phyloP scores from a whole-genome alignment of 2,797 vertebrate genomes.

The Helostoma temminkii region DNA sequence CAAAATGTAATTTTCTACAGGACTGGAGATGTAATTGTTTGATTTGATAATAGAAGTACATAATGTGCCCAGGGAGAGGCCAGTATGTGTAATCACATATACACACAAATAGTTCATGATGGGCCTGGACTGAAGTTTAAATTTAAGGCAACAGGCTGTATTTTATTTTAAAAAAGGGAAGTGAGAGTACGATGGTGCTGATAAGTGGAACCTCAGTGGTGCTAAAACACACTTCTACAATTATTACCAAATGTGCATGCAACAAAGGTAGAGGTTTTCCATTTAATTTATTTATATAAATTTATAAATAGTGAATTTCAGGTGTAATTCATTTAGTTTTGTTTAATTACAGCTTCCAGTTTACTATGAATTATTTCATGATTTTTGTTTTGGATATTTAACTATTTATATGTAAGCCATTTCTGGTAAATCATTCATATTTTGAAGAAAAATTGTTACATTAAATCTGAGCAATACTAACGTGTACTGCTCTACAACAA shows the following conservation, averaged over 20 bases:
- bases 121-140: constrained; percentile 32
- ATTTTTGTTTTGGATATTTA: background rate
- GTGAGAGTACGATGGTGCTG: constrained; percentile 47
- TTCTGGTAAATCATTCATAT: background rate
- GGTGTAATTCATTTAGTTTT: background rate
- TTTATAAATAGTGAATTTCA: background rate
- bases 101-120: constrained; percentile 34
- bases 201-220: constrained; percentile 26
- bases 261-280: constrained; percentile 21
- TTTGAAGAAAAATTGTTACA: background rate
- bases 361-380: background rate
- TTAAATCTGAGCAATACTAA: background rate
- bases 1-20: constrained; percentile 72
- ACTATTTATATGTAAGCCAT: no score
- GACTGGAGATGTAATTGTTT: constrained; percentile 63
- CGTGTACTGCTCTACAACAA: background rate
- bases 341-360: background rate
- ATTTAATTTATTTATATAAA: background rate
- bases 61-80: constrained; percentile 32
- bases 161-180: constrained; percentile 45
- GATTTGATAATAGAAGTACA: constrained; percentile 66
- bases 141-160: constrained; percentile 38
- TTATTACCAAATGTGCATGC: constrained; percentile 28
- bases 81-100: background rate
- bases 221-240: constrained; percentile 36